Evolutionary conservation across 2,888 invertebrate genomes (phyloP).

Genomic region (Automeris io): DNA sequence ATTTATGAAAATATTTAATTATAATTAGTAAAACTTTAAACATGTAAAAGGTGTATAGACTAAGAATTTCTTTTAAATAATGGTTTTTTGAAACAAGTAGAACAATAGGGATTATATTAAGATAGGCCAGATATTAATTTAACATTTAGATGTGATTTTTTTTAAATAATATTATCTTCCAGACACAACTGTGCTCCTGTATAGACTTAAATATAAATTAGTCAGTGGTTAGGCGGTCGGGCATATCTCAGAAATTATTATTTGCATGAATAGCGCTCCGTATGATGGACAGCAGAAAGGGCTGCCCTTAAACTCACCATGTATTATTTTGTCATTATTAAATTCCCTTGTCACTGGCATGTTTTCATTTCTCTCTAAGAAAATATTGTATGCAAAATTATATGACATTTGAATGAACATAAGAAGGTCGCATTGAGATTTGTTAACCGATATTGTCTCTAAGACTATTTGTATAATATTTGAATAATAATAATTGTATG

Average conservation of each 20-base stretch:
- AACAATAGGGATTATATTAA: too few species aligned
- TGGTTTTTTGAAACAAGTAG: too few species aligned
- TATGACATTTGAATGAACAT: constrained; percentile 76
- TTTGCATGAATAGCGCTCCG: constrained; percentile 69
- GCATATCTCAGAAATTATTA: constrained; percentile 70
- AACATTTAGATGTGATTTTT: background rate
- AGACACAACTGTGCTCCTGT: constrained; percentile 13
- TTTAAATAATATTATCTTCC: too few species aligned
- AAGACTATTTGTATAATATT: too few species aligned
- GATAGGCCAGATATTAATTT: background rate
- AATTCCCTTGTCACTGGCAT: constrained; percentile 70
- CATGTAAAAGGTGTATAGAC: background rate
- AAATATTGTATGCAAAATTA: constrained; percentile 77
- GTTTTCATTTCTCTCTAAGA: constrained; percentile 69
- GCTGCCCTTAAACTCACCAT: constrained; percentile 69
- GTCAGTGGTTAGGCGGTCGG: constrained; percentile 57
- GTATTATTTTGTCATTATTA: constrained; percentile 78
- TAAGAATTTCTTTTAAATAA: too few species aligned
- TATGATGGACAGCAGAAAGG: constrained; percentile 77
- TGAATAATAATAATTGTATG: too few species aligned
- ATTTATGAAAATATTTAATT: too few species aligned
- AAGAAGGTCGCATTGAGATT: constrained; percentile 59
- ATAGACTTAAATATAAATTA: constrained; percentile 47
- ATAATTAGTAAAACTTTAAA: too few species aligned
- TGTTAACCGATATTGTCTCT: constrained; percentile 38